Conservation (phyloP, 2,888 invertebrate species). For the Dusona sp. region DNA sequence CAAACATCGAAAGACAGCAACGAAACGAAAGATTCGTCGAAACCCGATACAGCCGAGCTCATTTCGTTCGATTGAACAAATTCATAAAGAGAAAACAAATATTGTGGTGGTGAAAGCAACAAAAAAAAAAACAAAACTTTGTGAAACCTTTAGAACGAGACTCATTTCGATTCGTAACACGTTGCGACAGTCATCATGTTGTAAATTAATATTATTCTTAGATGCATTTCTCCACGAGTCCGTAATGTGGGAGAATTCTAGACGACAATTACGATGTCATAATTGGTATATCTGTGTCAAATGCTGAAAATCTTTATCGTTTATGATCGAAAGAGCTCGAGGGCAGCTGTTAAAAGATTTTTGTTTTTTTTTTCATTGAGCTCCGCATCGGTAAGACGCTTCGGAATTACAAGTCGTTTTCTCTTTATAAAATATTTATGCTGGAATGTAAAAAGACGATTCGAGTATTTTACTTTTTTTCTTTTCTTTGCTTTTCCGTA, state of each 20-base stretch:
- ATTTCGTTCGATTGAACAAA: conserved; percentile 90
- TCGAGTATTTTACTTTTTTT: neutral
- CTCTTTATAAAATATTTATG: neutral
- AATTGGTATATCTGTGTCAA: neutral
- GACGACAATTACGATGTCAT: neutral
- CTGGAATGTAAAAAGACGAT: conserved; percentile 7
- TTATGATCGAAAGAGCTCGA: neutral
- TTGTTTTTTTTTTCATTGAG: neutral
- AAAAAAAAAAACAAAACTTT: conserved; percentile 1
- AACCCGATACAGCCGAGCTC: conserved; percentile 90
- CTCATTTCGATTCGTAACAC: neutral
- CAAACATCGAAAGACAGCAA: conserved; percentile 64
- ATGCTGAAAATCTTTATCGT: neutral
- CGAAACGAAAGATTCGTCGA: conserved; percentile 80
- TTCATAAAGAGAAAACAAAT: neutral
- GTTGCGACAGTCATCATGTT: neutral
- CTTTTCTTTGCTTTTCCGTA: neutral
- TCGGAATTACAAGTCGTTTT: neutral
- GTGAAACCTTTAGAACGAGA: neutral
- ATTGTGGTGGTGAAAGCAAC: neutral
- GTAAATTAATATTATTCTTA: conserved; percentile 26
- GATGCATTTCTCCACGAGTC: neutral
- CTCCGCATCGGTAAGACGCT: neutral
- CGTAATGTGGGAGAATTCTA: conserved; percentile 5
- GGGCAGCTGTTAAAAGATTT: neutral